phyloP scores from a whole-genome alignment of 2,797 vertebrate species.

The Melanotaenia parkinsoni region DNA sequence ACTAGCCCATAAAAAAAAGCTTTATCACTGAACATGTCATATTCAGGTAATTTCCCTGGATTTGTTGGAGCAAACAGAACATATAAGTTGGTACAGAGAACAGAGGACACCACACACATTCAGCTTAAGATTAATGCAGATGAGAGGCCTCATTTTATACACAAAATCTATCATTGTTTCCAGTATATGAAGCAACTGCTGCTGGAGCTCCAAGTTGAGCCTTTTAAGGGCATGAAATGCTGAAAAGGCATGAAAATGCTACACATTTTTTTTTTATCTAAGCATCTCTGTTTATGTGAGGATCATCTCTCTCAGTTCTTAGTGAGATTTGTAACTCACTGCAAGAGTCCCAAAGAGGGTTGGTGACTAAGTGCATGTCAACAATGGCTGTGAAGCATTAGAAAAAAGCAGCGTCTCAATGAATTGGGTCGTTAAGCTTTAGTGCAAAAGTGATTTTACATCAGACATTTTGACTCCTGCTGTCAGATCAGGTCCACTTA shows the following conservation, averaged over 20 bases:
- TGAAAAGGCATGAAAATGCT: constrained; percentile 9
- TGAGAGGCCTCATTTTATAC: constrained; percentile 9
- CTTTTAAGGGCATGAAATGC: constrained; percentile 49
- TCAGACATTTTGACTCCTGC: background rate
- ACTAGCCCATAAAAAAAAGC: background rate
- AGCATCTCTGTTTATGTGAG: constrained; percentile 23
- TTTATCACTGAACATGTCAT: background rate
- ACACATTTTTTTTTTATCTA: background rate
- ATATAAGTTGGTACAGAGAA: background rate
- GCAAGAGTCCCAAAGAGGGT: background rate
- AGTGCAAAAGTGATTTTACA: background rate
- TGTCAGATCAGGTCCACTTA: constrained; percentile 12
- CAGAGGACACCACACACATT: background rate
- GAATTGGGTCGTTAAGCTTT: background rate
- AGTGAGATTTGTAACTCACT: constrained; percentile 8
- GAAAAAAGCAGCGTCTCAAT: background rate
- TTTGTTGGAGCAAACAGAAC: background rate
- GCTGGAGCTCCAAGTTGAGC: constrained; percentile 4
- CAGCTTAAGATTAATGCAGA: constrained; percentile 5
- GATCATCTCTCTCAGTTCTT: background rate
- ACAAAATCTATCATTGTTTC: background rate
- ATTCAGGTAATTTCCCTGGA: background rate
- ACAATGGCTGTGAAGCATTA: constrained; percentile 1
- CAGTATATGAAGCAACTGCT: constrained; percentile 14
- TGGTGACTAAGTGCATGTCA: constrained; percentile 23